A percentile compares a stretch with the other conserved stretches of the same genome.
phyloP scores from a whole-genome alignment of 2,113 vertebrate genomes.

The Patagioenas fasciata region DNA sequence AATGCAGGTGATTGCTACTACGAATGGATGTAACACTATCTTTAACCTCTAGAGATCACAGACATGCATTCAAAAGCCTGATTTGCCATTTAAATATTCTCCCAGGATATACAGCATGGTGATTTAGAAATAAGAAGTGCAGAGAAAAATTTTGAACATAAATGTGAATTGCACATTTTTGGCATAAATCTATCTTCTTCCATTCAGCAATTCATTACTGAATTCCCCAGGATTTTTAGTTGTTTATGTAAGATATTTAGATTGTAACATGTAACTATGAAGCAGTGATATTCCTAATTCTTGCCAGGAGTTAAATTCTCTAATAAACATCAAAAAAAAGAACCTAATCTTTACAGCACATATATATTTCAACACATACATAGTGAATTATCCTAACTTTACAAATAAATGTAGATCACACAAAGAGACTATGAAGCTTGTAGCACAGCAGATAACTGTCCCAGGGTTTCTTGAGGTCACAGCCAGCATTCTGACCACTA shows the following conservation, averaged over 20 bases:
- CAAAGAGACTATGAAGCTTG: background rate
- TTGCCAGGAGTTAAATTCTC: background rate
- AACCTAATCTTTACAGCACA: background rate
- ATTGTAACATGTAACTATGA: background rate
- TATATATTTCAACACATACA: background rate
- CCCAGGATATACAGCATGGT: background rate
- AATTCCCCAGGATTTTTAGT: background rate
- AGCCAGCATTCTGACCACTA: constrained; percentile 22
- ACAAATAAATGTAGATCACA: background rate
- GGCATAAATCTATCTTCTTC: background rate
- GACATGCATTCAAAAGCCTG: background rate
- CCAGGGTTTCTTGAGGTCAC: constrained; percentile 34
- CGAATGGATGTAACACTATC: background rate
- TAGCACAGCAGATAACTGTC: constrained; percentile 15
- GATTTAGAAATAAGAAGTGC: background rate
- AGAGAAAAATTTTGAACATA: background rate
- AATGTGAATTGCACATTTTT: background rate
- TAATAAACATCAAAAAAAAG: background rate
- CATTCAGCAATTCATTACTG: background rate
- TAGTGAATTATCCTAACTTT: background rate
- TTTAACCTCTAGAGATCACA: background rate
- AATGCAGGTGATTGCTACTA: background rate
- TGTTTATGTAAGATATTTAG: constrained; percentile 15
- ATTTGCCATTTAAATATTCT: constrained; percentile 11
- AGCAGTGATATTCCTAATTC: background rate